Conservation (phyloP, 2,888 invertebrate species). For the Acleris emargana region DNA sequence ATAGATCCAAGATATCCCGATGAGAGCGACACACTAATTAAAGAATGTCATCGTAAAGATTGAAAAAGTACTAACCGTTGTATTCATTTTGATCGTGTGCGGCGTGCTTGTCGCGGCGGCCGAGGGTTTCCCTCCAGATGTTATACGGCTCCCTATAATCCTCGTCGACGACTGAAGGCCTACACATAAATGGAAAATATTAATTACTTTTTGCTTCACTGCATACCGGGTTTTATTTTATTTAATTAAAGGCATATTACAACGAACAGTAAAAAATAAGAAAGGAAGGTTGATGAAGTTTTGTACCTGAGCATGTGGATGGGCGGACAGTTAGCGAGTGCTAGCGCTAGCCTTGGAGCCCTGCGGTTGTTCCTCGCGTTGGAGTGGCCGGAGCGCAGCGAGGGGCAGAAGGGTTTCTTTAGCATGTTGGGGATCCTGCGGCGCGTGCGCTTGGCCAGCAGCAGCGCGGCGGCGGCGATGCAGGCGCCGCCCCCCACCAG, state of each 20-base stretch:
- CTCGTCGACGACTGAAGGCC: slow-evolving; percentile 78
- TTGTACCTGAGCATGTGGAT: slow-evolving; percentile 74
- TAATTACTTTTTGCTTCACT: too few species aligned
- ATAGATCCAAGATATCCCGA: too few species aligned
- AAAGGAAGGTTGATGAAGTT: slow-evolving; percentile 28
- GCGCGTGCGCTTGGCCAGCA: slow-evolving; percentile 82
- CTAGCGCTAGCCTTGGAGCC: slow-evolving; percentile 73
- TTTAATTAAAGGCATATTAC: too few species aligned
- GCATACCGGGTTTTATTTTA: too few species aligned
- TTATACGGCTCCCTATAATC: slow-evolving; percentile 79
- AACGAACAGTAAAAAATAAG: too few species aligned
- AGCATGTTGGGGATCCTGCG: slow-evolving; percentile 70
- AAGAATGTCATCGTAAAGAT: too few species aligned
- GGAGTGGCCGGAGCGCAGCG: slow-evolving; percentile 61
- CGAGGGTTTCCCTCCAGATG: slow-evolving; percentile 77
- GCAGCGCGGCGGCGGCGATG: slow-evolving; percentile 85
- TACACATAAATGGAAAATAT: slow-evolving; percentile 47
- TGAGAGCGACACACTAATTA: too few species aligned
- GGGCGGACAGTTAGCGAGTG: slow-evolving; percentile 75
- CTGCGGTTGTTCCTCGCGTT: slow-evolving; percentile 72
- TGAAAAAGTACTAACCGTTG: slow-evolving; percentile 59
- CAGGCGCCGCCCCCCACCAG: slow-evolving; percentile 82
- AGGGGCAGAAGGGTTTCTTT: slow-evolving; percentile 79
- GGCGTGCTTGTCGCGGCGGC: slow-evolving; percentile 71
- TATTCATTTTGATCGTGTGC: slow-evolving; percentile 74